Conservation (phyloP, 2,113 vertebrate genomes). For the Choloepus hoffmanni region DNA sequence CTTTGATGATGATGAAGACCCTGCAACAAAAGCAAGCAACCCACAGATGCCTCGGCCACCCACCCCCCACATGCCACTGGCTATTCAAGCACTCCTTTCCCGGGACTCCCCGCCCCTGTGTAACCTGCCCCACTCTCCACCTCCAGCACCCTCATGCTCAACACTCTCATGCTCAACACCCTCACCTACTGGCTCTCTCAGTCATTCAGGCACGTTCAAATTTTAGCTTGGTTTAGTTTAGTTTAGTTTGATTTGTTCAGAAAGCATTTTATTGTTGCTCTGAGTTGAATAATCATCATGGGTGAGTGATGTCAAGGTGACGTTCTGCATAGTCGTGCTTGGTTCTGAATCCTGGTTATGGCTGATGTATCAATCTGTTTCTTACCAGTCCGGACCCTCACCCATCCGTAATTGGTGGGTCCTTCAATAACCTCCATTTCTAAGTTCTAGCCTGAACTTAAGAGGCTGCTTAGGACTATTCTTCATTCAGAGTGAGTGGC, state of each 20-base stretch:
- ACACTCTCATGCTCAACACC: too few relatives aligned
- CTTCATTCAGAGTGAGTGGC: not conserved
- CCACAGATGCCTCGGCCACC: not conserved
- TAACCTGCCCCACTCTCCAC: rapidly evolving
- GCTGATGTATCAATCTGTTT: constrained; percentile 92
- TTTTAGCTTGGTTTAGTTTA: not conserved
- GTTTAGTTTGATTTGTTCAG: not conserved
- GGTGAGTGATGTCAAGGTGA: not conserved
- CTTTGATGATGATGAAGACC: not conserved
- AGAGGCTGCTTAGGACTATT: constrained; percentile 88
- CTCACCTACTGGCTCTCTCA: rapidly evolving
- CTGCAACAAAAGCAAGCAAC: not conserved
- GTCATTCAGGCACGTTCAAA: not conserved
- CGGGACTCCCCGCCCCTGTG: rapidly evolving
- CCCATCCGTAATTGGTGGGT: constrained; percentile 89
- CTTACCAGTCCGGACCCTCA: constrained; percentile 92
- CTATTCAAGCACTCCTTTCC: not conserved
- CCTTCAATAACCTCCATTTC: constrained; percentile 90
- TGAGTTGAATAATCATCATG: not conserved
- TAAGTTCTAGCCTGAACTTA: constrained; percentile 90
- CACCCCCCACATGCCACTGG: not conserved
- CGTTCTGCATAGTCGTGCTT: constrained; percentile 88
- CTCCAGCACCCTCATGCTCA: too few relatives aligned
- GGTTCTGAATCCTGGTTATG: constrained; percentile 92
- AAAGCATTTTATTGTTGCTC: not conserved